A percentile compares a stretch with the other conserved stretches of the same genome.
These are phyloP conservation scores for Toxotes jaculatrix DNA, from an alignment of 2,113 vertebrate genomes.

Conservation along the genomic window DNA sequence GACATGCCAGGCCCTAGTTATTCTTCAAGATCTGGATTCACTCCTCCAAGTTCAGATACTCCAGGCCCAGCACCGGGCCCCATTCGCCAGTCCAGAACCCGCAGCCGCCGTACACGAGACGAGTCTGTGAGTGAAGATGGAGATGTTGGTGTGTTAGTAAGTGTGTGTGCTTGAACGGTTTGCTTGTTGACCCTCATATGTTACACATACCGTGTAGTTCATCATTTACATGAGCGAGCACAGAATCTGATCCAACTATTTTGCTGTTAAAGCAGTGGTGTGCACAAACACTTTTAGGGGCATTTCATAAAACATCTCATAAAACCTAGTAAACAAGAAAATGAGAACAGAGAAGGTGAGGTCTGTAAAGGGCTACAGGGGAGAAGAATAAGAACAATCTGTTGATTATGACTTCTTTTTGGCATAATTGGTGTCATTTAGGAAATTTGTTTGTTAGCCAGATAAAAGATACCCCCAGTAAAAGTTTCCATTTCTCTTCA, in stretches of 20 bases:
- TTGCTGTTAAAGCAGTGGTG: not conserved
- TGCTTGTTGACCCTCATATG: constrained; percentile 59
- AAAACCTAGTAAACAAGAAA: not conserved
- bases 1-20: constrained; percentile 94
- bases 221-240: not conserved
- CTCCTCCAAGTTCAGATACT: constrained; percentile 78
- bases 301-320: not conserved
- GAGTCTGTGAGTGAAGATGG: constrained; percentile 91
- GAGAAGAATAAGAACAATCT: not conserved
- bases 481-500: not conserved
- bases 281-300: constrained; percentile 13
- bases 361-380: not conserved
- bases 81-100: constrained; percentile 84
- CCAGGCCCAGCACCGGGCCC: constrained; percentile 84
- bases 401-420: not conserved
- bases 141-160: constrained; percentile 84
- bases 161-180: constrained; percentile 73
- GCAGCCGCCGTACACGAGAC: constrained; percentile 88
- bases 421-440: not conserved
- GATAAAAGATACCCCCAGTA: not conserved
- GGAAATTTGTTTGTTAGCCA: not conserved
- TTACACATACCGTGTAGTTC: constrained; percentile 34
- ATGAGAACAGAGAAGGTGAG: not conserved
- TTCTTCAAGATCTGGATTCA: constrained; percentile 85
- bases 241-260: not conserved